phyloP scores from a whole-genome alignment of 1,140 invertebrate genomes.

The Zaprionus capensis region DNA sequence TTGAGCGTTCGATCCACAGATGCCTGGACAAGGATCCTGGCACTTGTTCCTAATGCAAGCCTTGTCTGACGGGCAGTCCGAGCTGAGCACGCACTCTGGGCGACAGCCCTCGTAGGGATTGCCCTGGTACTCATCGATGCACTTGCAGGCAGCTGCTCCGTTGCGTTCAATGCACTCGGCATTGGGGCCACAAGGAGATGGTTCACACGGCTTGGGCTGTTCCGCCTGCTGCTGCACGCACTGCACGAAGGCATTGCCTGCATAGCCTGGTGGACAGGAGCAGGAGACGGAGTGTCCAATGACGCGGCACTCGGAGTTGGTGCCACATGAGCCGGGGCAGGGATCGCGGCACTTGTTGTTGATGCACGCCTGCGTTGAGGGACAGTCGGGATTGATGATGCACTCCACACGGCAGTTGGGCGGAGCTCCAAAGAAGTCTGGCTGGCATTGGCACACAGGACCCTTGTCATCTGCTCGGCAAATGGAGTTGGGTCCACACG shows the following conservation, averaged over 20 bases:
- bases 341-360: conserved; percentile 89
- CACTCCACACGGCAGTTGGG: conserved; percentile 91
- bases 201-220: conserved; percentile 86
- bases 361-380: conserved; percentile 88
- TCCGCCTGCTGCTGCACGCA: conserved; percentile 86
- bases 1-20: conserved; percentile 89
- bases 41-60: conserved; percentile 91
- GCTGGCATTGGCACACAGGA: conserved; percentile 88
- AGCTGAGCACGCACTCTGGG: conserved; percentile 90
- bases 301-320: conserved; percentile 90
- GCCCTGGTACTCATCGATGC: conserved; percentile 88
- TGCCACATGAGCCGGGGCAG: conserved; percentile 89
- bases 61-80: conserved; percentile 89
- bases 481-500: conserved; percentile 89
- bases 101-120: conserved; percentile 90
- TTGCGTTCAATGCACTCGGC: conserved; percentile 89
- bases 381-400: conserved; percentile 90
- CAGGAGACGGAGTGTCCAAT: conserved; percentile 91
- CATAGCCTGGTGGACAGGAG: conserved; percentile 88
- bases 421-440: conserved; percentile 89
- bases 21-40: conserved; percentile 90
- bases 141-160: conserved; percentile 88
- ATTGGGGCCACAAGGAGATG: conserved; percentile 89
- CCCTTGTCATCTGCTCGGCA: conserved; percentile 87
- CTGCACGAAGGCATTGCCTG: conserved; percentile 89